Evolutionary conservation across 2,113 vertebrate genomes (phyloP), one percentile per base, ranked within the genome.

Genomic region (Otocyon megalotis): DNA sequence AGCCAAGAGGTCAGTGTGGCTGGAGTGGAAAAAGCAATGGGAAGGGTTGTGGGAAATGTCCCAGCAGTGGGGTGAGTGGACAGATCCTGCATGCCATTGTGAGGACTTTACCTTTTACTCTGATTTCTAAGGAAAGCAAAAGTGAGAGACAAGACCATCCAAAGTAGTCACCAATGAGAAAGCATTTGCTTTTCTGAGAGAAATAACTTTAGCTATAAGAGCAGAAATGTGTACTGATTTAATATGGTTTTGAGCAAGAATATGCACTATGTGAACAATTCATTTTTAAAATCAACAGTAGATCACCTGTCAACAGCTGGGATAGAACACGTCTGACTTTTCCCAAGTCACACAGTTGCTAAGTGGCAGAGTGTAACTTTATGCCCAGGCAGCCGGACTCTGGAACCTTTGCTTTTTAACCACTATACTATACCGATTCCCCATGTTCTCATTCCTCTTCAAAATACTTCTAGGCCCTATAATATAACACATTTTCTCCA

Each of bases 181-280:
- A 50, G 24, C 43, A 85, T 28, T 81, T 89, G 54, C 19, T 89
- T 69, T 94, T 86, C n/a, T 89, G 26, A 96, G 35, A 95, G 65
- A 89, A 76, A 82, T 83, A 77, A 6, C 62, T 43, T 77, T 19
- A 71, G 15, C 32, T 86, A 72, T 67, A 37, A 96, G 95, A 96
- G 76, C 0, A 82, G 76, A 94, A 62, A 97, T 28, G 14, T 54
- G 11, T 13, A 43, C 6, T 62, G 14, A 95, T 74, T 88, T 72
- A 95, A 65, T 30, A 71, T 24, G 20, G 30, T 69, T 84, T 77
- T 58, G 16, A 65, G 7, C 17, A 91, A 91, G 67, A 77, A 83
- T 63, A 50, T 60, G 28, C 19, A 84, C 82, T n/a, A 67, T 53
- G 76, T 14, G 26, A 77, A 83, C 8, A 79, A 65, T 53, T 65